Evolutionary conservation across 2,797 vertebrate species (phyloP).

Genomic region (Clarias platycephalus): DNA sequence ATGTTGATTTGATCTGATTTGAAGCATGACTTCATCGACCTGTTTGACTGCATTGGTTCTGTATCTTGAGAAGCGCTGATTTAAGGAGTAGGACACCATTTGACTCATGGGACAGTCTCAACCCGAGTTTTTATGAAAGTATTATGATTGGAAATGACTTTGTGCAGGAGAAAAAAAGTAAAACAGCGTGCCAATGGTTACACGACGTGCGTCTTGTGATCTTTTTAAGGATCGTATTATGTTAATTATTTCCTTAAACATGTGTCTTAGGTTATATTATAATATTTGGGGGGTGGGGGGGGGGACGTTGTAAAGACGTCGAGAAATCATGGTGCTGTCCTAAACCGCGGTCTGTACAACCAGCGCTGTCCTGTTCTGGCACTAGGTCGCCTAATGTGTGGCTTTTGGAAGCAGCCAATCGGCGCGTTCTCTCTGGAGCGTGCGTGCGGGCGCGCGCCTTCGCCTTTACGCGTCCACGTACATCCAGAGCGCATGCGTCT

Average conservation of each 20-base stretch:
- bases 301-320: not conserved
- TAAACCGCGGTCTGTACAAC: not conserved
- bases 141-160: not conserved
- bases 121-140: not conserved
- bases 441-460: not conserved
- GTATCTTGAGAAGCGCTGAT: not conserved
- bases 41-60: too few species aligned
- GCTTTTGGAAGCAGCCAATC: constrained; percentile 22
- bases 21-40: too few species aligned
- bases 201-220: not conserved
- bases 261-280: not conserved
- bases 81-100: too few species aligned
- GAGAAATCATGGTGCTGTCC: not conserved
- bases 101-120: not conserved
- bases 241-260: not conserved
- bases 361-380: not conserved
- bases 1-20: not conserved
- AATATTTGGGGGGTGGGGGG: not conserved
- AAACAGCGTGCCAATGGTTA: not conserved
- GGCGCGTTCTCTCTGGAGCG: not conserved
- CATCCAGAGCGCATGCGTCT: constrained; percentile 80
- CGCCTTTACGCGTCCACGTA: constrained; percentile 56
- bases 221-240: not conserved
- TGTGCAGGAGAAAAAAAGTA: not conserved
- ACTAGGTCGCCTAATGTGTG: not conserved